These are phyloP conservation scores for Mionectes macconnelli DNA, from an alignment of 2,113 vertebrate species.

Conservation along the genomic window DNA sequence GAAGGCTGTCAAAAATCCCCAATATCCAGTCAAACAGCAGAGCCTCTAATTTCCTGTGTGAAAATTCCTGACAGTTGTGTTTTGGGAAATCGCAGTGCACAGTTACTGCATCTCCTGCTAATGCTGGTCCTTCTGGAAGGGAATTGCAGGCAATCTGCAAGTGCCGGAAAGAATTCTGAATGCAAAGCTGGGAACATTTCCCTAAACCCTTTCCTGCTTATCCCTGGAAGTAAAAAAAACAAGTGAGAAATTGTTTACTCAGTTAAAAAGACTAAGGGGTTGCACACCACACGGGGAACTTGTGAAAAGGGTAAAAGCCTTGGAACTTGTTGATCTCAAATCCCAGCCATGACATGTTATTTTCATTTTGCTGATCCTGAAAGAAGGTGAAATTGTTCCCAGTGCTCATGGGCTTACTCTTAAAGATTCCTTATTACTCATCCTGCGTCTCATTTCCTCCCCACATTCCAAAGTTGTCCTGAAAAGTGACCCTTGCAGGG, in stretches of 20 bases:
- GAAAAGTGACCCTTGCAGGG: neutral
- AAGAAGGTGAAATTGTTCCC: neutral
- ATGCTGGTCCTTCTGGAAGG: neutral
- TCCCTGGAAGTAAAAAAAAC: neutral
- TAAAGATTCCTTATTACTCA: neutral
- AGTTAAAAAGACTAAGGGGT: neutral
- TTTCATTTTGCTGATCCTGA: neutral
- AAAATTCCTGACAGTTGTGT: neutral
- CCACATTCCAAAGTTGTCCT: neutral
- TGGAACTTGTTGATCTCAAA: neutral
- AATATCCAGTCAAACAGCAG: neutral
- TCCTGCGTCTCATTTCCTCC: neutral
- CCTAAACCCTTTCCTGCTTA: accelerated
- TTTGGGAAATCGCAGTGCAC: neutral
- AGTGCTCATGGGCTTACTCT: neutral
- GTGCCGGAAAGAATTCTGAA: neutral
- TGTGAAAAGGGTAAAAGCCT: neutral
- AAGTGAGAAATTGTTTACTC: neutral
- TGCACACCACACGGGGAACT: neutral
- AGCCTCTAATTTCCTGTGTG: neutral
- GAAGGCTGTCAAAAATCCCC: neutral
- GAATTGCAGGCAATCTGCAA: neutral
- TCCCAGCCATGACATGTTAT: neutral
- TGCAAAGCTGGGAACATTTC: neutral
- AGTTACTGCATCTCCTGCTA: neutral